Percentiles rank a stretch among this genome's conserved stretches.
These are phyloP conservation scores for Anorthoa munda DNA, from an alignment of 2,888 invertebrate genomes.

Conservation along the genomic window DNA sequence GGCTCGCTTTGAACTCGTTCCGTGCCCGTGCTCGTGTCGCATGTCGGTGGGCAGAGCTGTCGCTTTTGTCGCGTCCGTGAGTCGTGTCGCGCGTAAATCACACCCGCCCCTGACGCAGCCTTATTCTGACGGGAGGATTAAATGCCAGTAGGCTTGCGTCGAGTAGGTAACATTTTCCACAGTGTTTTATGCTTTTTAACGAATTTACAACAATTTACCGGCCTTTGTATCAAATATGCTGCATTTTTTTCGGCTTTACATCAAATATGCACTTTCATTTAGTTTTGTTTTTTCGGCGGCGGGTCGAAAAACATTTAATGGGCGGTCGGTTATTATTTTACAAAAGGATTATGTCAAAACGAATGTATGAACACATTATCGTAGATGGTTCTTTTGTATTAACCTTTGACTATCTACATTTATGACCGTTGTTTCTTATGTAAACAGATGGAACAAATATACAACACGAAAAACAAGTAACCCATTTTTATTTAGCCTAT, in stretches of 20 bases:
- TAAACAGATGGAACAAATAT: neutral
- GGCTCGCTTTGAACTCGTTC: slow-evolving; percentile 57
- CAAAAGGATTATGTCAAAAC: neutral
- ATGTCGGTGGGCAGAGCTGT: slow-evolving; percentile 53
- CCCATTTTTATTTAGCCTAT: too few species aligned
- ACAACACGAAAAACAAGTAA: neutral
- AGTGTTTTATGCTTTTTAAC: slow-evolving; percentile 57
- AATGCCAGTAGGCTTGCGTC: slow-evolving; percentile 48
- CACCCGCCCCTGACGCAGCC: slow-evolving; percentile 58
- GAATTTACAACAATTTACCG: slow-evolving; percentile 54
- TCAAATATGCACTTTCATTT: slow-evolving; percentile 40
- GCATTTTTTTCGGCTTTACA: slow-evolving; percentile 41
- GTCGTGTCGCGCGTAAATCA: slow-evolving; percentile 61
- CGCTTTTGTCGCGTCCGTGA: slow-evolving; percentile 51
- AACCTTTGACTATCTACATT: neutral
- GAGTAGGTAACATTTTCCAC: slow-evolving; percentile 59
- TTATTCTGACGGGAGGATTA: slow-evolving; percentile 63
- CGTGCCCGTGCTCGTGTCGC: slow-evolving; percentile 7
- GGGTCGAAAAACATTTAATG: slow-evolving; percentile 21
- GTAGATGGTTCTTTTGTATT: neutral
- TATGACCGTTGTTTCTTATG: too few species aligned
- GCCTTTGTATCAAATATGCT: slow-evolving; percentile 53
- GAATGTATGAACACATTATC: neutral
- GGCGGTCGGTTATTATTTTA: slow-evolving; percentile 26
- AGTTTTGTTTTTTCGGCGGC: neutral